These are phyloP conservation scores for Syngnathus scovelli DNA, from an alignment of 2,113 vertebrate species.

Conservation along the genomic window DNA sequence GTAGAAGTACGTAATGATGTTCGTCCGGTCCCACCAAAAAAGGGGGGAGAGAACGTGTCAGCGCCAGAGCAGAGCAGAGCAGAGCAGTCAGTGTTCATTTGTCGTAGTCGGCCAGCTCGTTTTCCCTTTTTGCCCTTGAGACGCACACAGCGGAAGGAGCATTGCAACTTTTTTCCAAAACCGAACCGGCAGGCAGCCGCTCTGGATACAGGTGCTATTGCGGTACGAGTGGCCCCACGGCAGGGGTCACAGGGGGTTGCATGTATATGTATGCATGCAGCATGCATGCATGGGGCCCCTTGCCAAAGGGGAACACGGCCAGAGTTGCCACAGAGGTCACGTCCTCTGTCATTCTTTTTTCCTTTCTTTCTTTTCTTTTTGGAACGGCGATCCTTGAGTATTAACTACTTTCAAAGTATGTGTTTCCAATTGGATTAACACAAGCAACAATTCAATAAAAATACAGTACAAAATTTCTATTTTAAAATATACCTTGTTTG, in stretches of 20 bases:
- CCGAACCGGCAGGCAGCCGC: conserved; percentile 45
- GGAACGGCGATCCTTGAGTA: neutral
- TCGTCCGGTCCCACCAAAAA: neutral
- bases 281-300: conserved; percentile 9
- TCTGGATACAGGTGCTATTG: conserved; percentile 52
- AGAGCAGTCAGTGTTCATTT: conserved; percentile 33
- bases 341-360: neutral
- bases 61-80: conserved; percentile 26
- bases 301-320: conserved; percentile 1
- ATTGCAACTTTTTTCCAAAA: conserved; percentile 60
- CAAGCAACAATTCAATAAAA: neutral
- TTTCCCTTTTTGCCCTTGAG: conserved; percentile 70
- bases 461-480: neutral
- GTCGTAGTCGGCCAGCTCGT: conserved; percentile 53
- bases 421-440: neutral
- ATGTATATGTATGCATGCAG: neutral
- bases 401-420: neutral
- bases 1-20: neutral
- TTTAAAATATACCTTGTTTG: neutral
- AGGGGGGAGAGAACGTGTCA: neutral
- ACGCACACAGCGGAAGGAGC: conserved; percentile 51
- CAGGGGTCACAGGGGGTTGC: neutral
- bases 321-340: conserved; percentile 19
- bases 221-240: neutral
- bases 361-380: neutral